Percentiles rank a stretch among this genome's conserved stretches.
phyloP scores from a whole-genome alignment of 2,888 invertebrate genomes.

The Aspidiotus rigidus region DNA sequence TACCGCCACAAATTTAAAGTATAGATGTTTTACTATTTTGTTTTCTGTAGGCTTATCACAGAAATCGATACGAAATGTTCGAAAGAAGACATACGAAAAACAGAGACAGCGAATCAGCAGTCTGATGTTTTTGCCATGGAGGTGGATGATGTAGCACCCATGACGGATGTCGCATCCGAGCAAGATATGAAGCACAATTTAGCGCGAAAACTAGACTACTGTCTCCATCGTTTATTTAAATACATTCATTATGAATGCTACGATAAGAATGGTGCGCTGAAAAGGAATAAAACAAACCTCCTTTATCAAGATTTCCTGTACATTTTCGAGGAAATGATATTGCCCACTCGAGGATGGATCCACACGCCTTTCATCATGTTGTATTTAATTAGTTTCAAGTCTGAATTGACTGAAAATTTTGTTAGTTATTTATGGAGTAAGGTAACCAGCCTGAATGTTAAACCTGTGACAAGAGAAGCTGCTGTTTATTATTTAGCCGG shows the following conservation, averaged over 20 bases:
- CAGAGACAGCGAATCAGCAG: conserved; percentile 44
- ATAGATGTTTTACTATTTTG: no score
- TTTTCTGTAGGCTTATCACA: no score
- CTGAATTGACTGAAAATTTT: conserved; percentile 54
- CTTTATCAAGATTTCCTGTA: conserved; percentile 45
- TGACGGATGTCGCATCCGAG: conserved; percentile 40
- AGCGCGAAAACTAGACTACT: conserved; percentile 63
- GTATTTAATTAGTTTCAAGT: conserved; percentile 59
- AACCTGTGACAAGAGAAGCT: conserved; percentile 57
- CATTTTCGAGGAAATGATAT: conserved; percentile 66
- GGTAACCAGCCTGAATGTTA: conserved; percentile 56
- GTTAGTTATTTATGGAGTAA: conserved; percentile 64
- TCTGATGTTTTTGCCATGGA: conserved; percentile 40
- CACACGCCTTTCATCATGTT: conserved; percentile 71
- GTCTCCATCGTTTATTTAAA: conserved; percentile 62
- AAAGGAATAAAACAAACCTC: conserved; percentile 52
- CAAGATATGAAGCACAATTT: conserved; percentile 47
- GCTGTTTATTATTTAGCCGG: conserved; percentile 67
- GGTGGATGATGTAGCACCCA: conserved; percentile 41
- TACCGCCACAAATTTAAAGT: no score
- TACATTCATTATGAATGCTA: conserved; percentile 58
- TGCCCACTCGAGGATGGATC: conserved; percentile 73
- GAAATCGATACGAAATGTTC: conserved; percentile 63
- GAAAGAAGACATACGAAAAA: conserved; percentile 48
- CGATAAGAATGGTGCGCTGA: conserved; percentile 44